phyloP scores from a whole-genome alignment of 2,888 invertebrate species.

The Acanthosepion lycidas region DNA sequence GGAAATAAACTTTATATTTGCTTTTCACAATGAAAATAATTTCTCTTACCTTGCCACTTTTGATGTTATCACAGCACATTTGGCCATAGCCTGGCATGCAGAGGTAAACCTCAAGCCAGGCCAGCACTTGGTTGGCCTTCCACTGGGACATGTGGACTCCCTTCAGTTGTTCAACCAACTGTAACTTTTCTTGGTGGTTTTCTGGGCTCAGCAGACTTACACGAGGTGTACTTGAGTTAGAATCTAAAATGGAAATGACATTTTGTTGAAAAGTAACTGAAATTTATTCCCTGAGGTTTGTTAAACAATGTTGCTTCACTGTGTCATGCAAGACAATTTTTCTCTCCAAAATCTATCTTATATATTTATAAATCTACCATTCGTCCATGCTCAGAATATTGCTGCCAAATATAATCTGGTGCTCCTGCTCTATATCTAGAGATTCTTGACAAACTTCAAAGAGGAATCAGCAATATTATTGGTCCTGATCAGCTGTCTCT shows the following conservation, averaged over 20 bases:
- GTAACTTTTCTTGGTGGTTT: constrained; percentile 79
- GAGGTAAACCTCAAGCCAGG: constrained; percentile 94
- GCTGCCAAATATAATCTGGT: too few relatives aligned
- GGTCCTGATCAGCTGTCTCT: too few relatives aligned
- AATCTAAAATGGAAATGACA: constrained; percentile 54
- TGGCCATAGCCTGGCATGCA: constrained; percentile 95
- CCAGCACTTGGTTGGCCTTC: constrained; percentile 93
- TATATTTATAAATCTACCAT: too few relatives aligned
- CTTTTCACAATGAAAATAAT: neutral
- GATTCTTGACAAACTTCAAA: too few relatives aligned
- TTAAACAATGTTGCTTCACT: too few relatives aligned
- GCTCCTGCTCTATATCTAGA: too few relatives aligned
- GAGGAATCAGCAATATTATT: too few relatives aligned
- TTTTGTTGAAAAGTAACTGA: neutral
- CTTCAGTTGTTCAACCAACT: constrained; percentile 85
- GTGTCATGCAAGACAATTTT: too few relatives aligned
- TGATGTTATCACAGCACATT: constrained; percentile 92
- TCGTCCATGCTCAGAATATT: too few relatives aligned
- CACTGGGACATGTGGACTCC: constrained; percentile 88
- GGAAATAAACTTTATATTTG: too few relatives aligned
- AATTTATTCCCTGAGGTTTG: neutral
- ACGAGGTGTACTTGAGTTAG: constrained; percentile 52
- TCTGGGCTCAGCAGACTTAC: constrained; percentile 67
- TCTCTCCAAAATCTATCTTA: too few relatives aligned
- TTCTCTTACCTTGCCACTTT: constrained; percentile 88